phyloP scores from a whole-genome alignment of 2,113 vertebrate genomes.

The Eira barbara region DNA sequence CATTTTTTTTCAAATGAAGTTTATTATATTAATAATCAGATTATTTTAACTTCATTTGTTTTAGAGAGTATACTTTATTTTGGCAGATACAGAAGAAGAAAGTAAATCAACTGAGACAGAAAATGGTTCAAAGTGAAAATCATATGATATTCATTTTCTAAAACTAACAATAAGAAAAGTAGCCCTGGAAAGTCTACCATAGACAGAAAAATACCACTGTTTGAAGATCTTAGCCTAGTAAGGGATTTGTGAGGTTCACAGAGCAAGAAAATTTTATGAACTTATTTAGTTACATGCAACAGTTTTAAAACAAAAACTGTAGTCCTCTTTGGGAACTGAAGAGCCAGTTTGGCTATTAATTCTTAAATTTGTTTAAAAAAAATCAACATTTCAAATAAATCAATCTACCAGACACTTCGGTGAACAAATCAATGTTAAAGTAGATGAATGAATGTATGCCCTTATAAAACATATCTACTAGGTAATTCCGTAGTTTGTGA shows the following conservation, averaged over 20 bases:
- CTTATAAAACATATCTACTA: constrained; percentile 19
- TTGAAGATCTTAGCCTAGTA: constrained; percentile 11
- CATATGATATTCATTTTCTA: constrained; percentile 21
- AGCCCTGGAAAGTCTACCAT: constrained; percentile 30
- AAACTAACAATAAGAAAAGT: constrained; percentile 19
- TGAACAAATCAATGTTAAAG: constrained; percentile 30
- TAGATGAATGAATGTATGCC: constrained; percentile 21
- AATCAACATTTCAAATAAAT: constrained; percentile 39
- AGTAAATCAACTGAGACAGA: constrained; percentile 10
- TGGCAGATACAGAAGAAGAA: background rate
- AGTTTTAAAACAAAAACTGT: constrained; percentile 21
- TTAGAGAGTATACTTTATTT: background rate
- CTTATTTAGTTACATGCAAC: constrained; percentile 21
- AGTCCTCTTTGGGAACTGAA: constrained; percentile 10
- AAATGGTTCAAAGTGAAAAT: constrained; percentile 30
- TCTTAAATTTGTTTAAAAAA: background rate
- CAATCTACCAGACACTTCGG: background rate
- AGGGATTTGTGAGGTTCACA: background rate
- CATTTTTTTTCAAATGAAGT: constrained; percentile 17
- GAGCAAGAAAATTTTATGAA: background rate
- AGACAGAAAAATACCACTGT: constrained; percentile 8
- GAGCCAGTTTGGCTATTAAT: constrained; percentile 14
- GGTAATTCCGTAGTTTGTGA: constrained; percentile 13
- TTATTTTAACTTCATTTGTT: constrained; percentile 24
- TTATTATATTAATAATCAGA: background rate